Percentiles rank a stretch among this genome's conserved stretches.
These are phyloP conservation scores for Propithecus deckenii DNA, from an alignment of 2,797 vertebrate species.

Conservation along the genomic window DNA sequence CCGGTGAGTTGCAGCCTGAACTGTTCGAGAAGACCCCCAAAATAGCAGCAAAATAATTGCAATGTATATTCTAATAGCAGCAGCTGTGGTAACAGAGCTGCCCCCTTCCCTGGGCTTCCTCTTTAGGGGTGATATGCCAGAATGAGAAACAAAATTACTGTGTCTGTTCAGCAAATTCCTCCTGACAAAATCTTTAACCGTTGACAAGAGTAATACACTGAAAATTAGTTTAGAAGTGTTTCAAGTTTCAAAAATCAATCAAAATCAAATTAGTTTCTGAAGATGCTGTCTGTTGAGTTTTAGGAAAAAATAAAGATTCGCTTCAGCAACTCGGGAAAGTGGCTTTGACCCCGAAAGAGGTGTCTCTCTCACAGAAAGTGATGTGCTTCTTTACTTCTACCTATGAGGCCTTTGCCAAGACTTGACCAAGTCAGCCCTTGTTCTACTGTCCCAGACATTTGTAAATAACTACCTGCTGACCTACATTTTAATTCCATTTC, in stretches of 20 bases:
- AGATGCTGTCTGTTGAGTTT: slow-evolving; percentile 85
- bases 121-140: slow-evolving; percentile 85
- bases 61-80: slow-evolving; percentile 83
- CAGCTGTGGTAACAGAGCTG: slow-evolving; percentile 76
- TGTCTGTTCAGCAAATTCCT: slow-evolving; percentile 89
- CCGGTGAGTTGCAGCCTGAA: neutral
- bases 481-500: slow-evolving; percentile 43
- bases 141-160: slow-evolving; percentile 87
- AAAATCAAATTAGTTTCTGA: slow-evolving; percentile 89
- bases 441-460: neutral
- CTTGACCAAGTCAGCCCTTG: neutral
- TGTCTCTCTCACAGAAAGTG: neutral
- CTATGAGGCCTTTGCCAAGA: neutral
- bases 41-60: slow-evolving; percentile 79
- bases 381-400: slow-evolving; percentile 9
- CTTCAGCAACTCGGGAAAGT: slow-evolving; percentile 70
- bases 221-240: slow-evolving; percentile 90
- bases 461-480: slow-evolving; percentile 35
- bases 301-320: slow-evolving; percentile 85
- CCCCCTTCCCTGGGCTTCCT: slow-evolving; percentile 71
- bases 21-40: slow-evolving; percentile 59
- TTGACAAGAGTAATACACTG: slow-evolving; percentile 89
- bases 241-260: slow-evolving; percentile 90
- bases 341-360: slow-evolving; percentile 70
- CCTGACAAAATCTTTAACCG: slow-evolving; percentile 88